A percentile compares a stretch with the other conserved stretches of the same genome.
These are phyloP conservation scores for Masticophis lateralis DNA, from an alignment of 2,797 vertebrate species.

Conservation along the genomic window DNA sequence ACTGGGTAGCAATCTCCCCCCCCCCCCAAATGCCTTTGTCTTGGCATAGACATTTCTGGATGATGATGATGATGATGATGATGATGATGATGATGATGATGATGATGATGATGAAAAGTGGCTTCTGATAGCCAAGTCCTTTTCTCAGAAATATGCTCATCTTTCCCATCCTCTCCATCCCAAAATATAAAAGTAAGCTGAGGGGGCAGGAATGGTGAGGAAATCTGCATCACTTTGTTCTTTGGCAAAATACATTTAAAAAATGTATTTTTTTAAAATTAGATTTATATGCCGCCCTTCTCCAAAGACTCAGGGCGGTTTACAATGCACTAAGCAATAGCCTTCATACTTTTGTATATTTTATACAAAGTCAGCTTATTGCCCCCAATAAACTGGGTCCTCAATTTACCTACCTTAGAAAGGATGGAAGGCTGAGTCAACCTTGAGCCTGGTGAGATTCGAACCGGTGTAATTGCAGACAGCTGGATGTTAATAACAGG, in stretches of 20 bases:
- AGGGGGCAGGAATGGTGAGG: background rate
- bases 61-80: background rate
- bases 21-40: background rate
- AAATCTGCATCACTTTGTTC: background rate
- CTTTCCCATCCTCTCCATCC: background rate
- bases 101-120: background rate
- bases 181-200: background rate
- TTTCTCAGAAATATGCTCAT: background rate
- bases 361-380: too few species aligned
- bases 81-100: too few species aligned
- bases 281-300: too few species aligned
- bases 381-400: too few species aligned
- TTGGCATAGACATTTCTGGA: background rate
- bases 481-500: too few species aligned
- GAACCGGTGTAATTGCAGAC: too few species aligned
- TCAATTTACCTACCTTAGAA: too few species aligned
- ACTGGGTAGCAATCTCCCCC: background rate
- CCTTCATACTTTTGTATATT: too few species aligned
- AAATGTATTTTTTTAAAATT: background rate
- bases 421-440: too few species aligned
- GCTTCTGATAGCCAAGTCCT: background rate
- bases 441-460: too few species aligned
- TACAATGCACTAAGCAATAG: too few species aligned
- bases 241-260: background rate
- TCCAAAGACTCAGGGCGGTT: too few species aligned